Evolutionary conservation across 2,797 vertebrate genomes (phyloP), one percentile per base, ranked within the genome.

Genomic region (Choloepus didactylus): DNA sequence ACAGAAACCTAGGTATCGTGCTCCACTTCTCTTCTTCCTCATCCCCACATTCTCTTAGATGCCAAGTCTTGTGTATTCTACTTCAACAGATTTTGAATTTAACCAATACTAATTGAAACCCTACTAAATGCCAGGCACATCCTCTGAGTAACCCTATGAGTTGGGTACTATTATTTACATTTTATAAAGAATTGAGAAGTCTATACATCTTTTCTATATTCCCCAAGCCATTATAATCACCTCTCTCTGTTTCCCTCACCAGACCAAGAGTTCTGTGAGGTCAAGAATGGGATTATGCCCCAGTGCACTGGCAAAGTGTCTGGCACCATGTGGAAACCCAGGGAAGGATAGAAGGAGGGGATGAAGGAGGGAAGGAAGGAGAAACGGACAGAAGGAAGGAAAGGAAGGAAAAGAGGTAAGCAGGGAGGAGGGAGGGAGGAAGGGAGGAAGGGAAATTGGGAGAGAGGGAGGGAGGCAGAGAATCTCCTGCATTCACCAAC

Each of bases 251-350:
- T 23, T 21, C 38, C 38, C 29, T 60, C 23, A 88, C n/a, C 25
- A 14, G 62, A 64, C 56, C 23, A 81, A 46, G 59, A 88, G 19
- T 56, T 79, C 12, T 44, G n/a, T 69, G 49, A 79, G n/a, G 35
- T 66, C 18, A 56, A 27, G 75, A 69, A 83, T 49, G 14, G 8
- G 85, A 56, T 15, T 25, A 9, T 35, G 19, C 85, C 49, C 66
- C 95, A 56, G 23, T 81, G 87, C 94, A 19, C 70, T 87, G 69
- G 89, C 54, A 70, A 83, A 72, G 25, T 60, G 23, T 59, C 25
- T 21, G 25, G 19, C 18, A 60, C n/a, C 49, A 70, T 85, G 38
- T 60, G 31, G 49, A 51, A 70, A 59, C 15, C 21, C 35, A 41
- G 27, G 54, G 12, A 25, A 12, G 62, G 41, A 49, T 72, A 54